Percentiles rank a stretch among this genome's conserved stretches.
Conservation (phyloP, 2,888 invertebrate genomes). For the Drosophila paracracens region DNA sequence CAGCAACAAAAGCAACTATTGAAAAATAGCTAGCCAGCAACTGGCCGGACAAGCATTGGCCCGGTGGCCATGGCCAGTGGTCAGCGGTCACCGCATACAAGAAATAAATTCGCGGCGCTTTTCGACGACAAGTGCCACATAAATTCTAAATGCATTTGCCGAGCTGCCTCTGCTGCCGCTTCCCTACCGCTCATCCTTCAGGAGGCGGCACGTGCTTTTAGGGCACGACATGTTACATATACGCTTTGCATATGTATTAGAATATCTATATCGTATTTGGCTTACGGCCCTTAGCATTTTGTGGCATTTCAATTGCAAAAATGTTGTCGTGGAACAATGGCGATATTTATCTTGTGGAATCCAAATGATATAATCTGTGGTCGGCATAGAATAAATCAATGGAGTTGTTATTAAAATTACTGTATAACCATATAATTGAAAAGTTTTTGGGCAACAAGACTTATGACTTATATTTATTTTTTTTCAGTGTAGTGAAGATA, state of each 20-base stretch:
- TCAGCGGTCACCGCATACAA: constrained; percentile 72
- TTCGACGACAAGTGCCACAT: constrained; percentile 79
- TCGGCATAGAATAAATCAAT: constrained; percentile 49
- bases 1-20: constrained; percentile 7
- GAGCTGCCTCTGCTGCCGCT: constrained; percentile 9
- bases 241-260: background rate
- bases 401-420: constrained; percentile 45
- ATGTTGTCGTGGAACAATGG: constrained; percentile 46
- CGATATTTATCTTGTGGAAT: constrained; percentile 38
- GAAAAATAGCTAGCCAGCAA: constrained; percentile 20
- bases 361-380: constrained; percentile 58
- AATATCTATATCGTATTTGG: constrained; percentile 58
- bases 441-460: too few species aligned
- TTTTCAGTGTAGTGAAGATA: background rate
- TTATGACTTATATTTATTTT: background rate
- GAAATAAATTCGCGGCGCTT: constrained; percentile 80
- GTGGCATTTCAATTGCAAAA: constrained; percentile 65
- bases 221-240: constrained; percentile 1
- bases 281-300: constrained; percentile 30
- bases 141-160: constrained; percentile 79
- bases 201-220: constrained; percentile 33
- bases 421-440: background rate
- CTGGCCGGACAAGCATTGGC: constrained; percentile 31
- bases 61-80: constrained; percentile 58
- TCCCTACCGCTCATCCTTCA: background rate